Evolutionary conservation across 2,797 vertebrate genomes (phyloP).

Genomic region (Chromis chromis): DNA sequence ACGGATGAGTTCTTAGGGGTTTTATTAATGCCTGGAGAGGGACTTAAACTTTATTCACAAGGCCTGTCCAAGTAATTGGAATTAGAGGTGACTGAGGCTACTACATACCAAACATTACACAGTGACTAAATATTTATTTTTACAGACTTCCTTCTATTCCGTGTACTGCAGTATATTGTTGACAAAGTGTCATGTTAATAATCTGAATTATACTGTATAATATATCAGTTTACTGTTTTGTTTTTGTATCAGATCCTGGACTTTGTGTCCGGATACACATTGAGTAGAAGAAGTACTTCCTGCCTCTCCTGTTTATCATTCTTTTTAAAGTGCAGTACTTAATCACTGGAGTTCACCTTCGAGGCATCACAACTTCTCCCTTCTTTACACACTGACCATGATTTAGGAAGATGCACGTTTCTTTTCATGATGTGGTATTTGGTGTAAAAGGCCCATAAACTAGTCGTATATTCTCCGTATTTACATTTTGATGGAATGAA

Average conservation of each 20-base stretch:
- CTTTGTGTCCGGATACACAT: neutral
- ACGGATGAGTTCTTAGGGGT: too few relatives aligned
- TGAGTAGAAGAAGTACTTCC: neutral
- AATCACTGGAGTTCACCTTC: neutral
- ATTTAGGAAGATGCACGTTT: neutral
- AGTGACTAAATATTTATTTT: neutral
- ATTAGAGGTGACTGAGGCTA: too few relatives aligned
- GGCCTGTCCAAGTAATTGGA: too few relatives aligned
- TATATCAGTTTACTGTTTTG: neutral
- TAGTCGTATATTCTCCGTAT: neutral
- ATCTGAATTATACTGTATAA: too few relatives aligned
- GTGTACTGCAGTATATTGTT: neutral
- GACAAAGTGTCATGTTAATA: too few relatives aligned
- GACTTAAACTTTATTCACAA: too few relatives aligned
- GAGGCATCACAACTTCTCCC: neutral
- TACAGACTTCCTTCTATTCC: neutral
- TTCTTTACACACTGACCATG: neutral
- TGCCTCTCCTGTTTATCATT: neutral
- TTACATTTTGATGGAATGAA: slow-evolving; percentile 13
- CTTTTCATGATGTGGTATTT: neutral
- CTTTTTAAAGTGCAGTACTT: neutral
- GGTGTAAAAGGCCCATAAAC: neutral
- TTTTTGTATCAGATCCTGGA: neutral
- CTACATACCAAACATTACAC: neutral
- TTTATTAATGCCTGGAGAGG: too few relatives aligned